Evolutionary conservation across 2,888 invertebrate genomes (phyloP), one percentile per base, ranked within the genome.

Genomic region (Volucella bombylans): DNA sequence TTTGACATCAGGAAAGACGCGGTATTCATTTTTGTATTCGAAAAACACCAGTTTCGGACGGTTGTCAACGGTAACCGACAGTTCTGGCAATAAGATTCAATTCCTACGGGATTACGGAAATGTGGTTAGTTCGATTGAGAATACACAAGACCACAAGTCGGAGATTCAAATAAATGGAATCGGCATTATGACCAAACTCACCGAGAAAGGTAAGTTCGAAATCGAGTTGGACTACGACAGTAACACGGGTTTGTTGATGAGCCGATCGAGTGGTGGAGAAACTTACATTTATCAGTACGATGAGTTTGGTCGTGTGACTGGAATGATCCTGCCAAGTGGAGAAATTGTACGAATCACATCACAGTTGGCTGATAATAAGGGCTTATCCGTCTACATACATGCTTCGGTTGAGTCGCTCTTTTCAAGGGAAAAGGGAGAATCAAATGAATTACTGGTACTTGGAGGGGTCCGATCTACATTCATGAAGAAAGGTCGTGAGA

Each of bases 31-130:
- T 93, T 94, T 98, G 31, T 99, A 99, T 93, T 98, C 97, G 61
- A 99, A 99, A 90, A 98, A 98, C 90, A 98, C 98, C 8, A 97
- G 97, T 90, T 98, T 98, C 88, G 98, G 99, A 0, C 97, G 97
- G 90, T 92, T 99, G 69, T 97, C 97, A 0, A 97, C 97, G 1
- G 98, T 99, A 2, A 97, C 97, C 1, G 98, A 98, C 92, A 96
- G 97, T 78, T 97, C 97, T 4, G 98, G 98, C 87, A 96, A 98
- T 90, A 97, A 97, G 92, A 96, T 99, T 88, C 96, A 97, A 89
- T 96, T 98, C 90, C 92, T 97, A 67, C 93, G 98, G 87, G 98
- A 98, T 92, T 98, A 98, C 90, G 97, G 96, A 90, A 96, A 97
- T 89, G 95, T 96, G 77, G 98, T 97, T 9, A 98, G 97, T 90